phyloP scores from a whole-genome alignment of 2,797 vertebrate species.

The Helicolenus hilgendorfi region DNA sequence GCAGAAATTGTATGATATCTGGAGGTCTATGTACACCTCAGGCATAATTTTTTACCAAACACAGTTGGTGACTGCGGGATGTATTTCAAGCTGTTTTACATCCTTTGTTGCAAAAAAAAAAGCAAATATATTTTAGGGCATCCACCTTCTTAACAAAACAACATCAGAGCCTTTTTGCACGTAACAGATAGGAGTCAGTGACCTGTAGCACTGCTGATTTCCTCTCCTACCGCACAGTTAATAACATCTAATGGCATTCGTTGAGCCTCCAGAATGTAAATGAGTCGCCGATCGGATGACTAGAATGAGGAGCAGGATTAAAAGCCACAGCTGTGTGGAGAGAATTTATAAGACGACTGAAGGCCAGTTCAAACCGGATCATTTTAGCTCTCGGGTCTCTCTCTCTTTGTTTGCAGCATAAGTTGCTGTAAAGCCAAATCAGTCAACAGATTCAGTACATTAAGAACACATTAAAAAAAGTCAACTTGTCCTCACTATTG shows the following conservation, averaged over 20 bases:
- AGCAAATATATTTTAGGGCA: background rate
- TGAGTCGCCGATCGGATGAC: background rate
- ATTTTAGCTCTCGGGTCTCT: background rate
- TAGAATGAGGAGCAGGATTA: slow-evolving; percentile 23
- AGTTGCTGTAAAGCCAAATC: background rate
- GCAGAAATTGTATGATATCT: background rate
- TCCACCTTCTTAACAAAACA: background rate
- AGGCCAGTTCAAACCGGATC: background rate
- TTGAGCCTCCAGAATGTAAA: slow-evolving; percentile 21
- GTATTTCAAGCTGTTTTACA: background rate
- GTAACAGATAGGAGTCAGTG: background rate
- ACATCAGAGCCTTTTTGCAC: background rate
- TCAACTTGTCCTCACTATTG: background rate
- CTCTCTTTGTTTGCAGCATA: too few relatives aligned
- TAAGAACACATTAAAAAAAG: background rate
- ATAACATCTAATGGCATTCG: slow-evolving; percentile 18
- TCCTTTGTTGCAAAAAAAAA: background rate
- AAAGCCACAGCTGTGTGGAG: background rate
- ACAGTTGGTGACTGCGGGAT: background rate
- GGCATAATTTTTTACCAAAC: background rate
- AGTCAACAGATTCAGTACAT: background rate
- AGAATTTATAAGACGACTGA: background rate
- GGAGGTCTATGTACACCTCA: too few relatives aligned
- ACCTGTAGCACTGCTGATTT: background rate
- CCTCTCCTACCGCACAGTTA: background rate